Conservation (phyloP, 2,113 vertebrate genomes). For the Cebidichthys violaceus region DNA sequence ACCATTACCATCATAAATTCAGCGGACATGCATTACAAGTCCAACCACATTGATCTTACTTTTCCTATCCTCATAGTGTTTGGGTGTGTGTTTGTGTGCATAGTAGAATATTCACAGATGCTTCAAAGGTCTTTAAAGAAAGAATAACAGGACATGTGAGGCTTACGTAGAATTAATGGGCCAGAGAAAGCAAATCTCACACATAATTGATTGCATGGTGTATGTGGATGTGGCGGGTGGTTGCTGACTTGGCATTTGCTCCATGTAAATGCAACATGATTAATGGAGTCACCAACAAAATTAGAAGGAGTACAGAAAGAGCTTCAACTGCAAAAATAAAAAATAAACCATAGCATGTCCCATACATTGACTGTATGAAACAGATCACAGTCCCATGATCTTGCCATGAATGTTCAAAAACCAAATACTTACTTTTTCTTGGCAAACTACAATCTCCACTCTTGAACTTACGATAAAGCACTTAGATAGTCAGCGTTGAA, state of each 20-base stretch:
- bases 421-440: background rate
- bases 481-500: background rate
- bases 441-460: background rate
- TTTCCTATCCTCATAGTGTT: background rate
- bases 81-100: conserved; percentile 16
- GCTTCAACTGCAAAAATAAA: conserved; percentile 30
- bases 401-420: conserved; percentile 15
- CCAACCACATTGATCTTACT: conserved; percentile 16
- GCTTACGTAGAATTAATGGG: conserved; percentile 46
- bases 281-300: conserved; percentile 58
- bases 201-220: conserved; percentile 62
- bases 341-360: conserved; percentile 11
- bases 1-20: conserved; percentile 15
- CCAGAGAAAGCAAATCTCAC: conserved; percentile 47
- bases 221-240: conserved; percentile 4
- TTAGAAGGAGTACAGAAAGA: conserved; percentile 35
- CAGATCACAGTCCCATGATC: background rate
- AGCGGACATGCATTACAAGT: background rate
- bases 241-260: conserved; percentile 64
- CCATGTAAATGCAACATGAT: conserved; percentile 67
- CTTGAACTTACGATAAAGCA: background rate
- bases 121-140: conserved; percentile 39
- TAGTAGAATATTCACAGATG: conserved; percentile 18
- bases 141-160: conserved; percentile 3
- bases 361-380: background rate